Conservation (phyloP, 2,113 vertebrate species). For the Pachypanchax playfairii region DNA sequence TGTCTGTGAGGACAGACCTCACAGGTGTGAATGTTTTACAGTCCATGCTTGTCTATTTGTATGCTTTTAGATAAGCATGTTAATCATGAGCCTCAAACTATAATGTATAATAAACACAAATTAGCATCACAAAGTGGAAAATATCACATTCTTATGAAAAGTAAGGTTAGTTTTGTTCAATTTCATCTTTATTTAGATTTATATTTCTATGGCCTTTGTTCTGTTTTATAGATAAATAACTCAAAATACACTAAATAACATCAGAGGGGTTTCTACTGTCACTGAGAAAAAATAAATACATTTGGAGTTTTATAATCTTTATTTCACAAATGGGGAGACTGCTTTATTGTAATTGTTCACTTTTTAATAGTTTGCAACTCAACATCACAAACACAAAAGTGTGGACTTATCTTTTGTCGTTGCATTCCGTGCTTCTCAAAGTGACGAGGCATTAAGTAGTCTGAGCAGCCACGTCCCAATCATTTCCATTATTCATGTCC, state of each 20-base stretch:
- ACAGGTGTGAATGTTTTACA: constrained; percentile 61
- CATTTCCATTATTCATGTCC: constrained; percentile 26
- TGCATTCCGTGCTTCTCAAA: constrained; percentile 67
- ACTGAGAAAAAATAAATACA: constrained; percentile 30
- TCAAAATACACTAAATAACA: not conserved
- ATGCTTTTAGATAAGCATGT: constrained; percentile 71
- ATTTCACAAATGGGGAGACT: constrained; percentile 22
- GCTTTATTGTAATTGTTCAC: constrained; percentile 14
- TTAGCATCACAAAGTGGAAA: constrained; percentile 9
- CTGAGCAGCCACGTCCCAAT: constrained; percentile 35
- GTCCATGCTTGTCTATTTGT: constrained; percentile 66
- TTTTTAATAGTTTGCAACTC: constrained; percentile 8
- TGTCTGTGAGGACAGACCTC: constrained; percentile 23
- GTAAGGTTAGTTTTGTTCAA: not conserved
- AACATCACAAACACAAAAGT: constrained; percentile 17
- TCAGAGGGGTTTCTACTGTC: constrained; percentile 4
- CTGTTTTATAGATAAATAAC: not conserved
- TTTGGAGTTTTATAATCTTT: constrained; percentile 20
- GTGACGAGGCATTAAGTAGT: constrained; percentile 23
- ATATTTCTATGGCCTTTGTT: constrained; percentile 23
- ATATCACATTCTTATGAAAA: constrained; percentile 14
- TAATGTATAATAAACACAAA: constrained; percentile 47
- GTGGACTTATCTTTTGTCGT: constrained; percentile 22
- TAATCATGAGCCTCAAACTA: constrained; percentile 55
- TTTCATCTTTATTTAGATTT: constrained; percentile 7